phyloP scores from a whole-genome alignment of 2,888 invertebrate genomes.

The Mythimna loreyi region DNA sequence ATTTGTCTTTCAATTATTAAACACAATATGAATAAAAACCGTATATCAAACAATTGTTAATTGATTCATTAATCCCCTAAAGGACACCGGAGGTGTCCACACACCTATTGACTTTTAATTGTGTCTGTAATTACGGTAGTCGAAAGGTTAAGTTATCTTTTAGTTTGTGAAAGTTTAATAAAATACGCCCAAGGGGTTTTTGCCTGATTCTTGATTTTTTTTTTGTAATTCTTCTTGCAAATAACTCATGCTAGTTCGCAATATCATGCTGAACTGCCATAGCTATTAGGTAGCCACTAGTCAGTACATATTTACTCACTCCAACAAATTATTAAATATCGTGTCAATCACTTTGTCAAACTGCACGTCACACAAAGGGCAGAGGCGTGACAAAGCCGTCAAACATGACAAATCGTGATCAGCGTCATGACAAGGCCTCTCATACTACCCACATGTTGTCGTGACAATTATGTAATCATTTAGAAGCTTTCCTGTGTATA shows the following conservation, averaged over 20 bases:
- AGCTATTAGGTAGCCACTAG: not conserved
- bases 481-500: slow-evolving; percentile 38
- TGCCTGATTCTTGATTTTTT: no score
- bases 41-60: no score
- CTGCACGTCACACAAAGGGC: slow-evolving; percentile 51
- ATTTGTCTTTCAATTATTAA: no score
- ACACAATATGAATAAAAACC: no score
- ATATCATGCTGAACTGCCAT: not conserved
- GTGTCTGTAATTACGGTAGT: no score
- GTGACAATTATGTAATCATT: slow-evolving; percentile 51
- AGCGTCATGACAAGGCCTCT: slow-evolving; percentile 54
- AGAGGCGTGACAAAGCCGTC: slow-evolving; percentile 60
- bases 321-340: slow-evolving; percentile 40
- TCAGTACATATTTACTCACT: slow-evolving; percentile 20
- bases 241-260: not conserved
- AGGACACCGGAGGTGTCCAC: no score
- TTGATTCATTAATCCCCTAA: no score
- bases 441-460: slow-evolving; percentile 53
- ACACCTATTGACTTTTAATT: no score
- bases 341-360: slow-evolving; percentile 61
- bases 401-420: slow-evolving; percentile 64
- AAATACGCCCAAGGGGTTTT: no score
- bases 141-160: no score
- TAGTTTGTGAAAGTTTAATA: no score
- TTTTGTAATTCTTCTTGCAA: no score